Conservation (phyloP, 2,888 invertebrate species). For the Orchestes rusci region DNA sequence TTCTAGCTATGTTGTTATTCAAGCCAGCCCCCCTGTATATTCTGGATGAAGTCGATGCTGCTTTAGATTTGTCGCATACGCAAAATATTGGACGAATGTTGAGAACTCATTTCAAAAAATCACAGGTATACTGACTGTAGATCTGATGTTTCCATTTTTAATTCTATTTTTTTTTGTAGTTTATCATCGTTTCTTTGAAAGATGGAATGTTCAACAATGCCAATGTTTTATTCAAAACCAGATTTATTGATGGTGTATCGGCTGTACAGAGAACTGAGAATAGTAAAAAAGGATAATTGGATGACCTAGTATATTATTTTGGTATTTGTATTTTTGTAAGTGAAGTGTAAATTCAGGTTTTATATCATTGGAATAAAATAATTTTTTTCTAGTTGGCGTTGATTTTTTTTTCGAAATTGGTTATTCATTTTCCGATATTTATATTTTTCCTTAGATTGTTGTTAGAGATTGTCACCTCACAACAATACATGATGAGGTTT, state of each 20-base stretch:
- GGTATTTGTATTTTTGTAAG: no score
- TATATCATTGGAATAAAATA: no score
- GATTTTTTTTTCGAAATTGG: no score
- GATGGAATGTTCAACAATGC: conserved; percentile 99
- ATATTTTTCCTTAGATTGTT: no score
- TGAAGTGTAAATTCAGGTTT: no score
- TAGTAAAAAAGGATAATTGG: conserved; percentile 7
- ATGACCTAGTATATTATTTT: no score
- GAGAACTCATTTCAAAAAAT: conserved; percentile 78
- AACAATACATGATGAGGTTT: no score
- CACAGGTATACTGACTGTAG: conserved; percentile 53
- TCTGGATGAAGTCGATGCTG: conserved; percentile 98
- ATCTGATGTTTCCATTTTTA: neutral
- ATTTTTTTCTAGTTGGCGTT: no score
- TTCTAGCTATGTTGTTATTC: conserved; percentile 92
- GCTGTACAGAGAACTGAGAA: conserved; percentile 63
- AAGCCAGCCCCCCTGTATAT: conserved; percentile 98
- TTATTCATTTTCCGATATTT: no score
- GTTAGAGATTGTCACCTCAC: no score
- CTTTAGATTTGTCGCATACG: conserved; percentile 94
- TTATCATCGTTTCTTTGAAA: conserved; percentile 95
- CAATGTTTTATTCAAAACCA: conserved; percentile 91
- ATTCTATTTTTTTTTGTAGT: conserved; percentile 59
- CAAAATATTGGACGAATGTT: conserved; percentile 98
- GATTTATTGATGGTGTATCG: conserved; percentile 93